Evolutionary conservation across 2,888 invertebrate genomes (phyloP).

Genomic region (Gortyna flavago): DNA sequence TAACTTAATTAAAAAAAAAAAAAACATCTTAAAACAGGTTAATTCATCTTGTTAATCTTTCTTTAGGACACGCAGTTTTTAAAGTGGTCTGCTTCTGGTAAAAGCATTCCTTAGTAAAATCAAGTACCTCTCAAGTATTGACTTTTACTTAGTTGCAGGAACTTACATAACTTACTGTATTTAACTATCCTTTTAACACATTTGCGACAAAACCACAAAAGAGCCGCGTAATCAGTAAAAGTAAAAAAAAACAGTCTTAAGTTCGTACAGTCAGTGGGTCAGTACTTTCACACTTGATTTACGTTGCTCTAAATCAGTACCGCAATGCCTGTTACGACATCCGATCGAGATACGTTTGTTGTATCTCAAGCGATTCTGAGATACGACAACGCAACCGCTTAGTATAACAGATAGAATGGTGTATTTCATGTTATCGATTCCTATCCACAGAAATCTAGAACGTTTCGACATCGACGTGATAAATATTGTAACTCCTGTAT

Average conservation of each 20-base stretch:
- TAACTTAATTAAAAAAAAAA: too few relatives aligned
- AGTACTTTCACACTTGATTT: constrained; percentile 77
- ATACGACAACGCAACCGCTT: constrained; percentile 51
- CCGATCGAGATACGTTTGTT: constrained; percentile 75
- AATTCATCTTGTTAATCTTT: neutral
- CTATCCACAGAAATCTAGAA: constrained; percentile 61
- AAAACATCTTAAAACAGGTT: too few relatives aligned
- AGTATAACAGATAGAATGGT: constrained; percentile 46
- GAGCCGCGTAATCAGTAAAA: constrained; percentile 31
- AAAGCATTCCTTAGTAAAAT: constrained; percentile 48
- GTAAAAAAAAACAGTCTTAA: constrained; percentile 49
- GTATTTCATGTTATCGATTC: constrained; percentile 48
- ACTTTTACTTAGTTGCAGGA: constrained; percentile 29
- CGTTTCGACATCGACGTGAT: constrained; percentile 62
- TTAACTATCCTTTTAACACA: constrained; percentile 40
- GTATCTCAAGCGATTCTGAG: constrained; percentile 47
- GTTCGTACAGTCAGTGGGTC: constrained; percentile 59
- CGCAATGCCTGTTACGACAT: constrained; percentile 71
- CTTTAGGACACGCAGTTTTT: neutral
- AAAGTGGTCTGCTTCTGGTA: neutral
- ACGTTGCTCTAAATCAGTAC: constrained; percentile 71
- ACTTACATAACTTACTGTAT: constrained; percentile 37
- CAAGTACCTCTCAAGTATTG: neutral
- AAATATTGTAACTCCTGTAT: constrained; percentile 24
- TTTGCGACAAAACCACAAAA: constrained; percentile 38